Conservation (phyloP, 2,113 vertebrate species). For the Xiphophorus couchianus region DNA sequence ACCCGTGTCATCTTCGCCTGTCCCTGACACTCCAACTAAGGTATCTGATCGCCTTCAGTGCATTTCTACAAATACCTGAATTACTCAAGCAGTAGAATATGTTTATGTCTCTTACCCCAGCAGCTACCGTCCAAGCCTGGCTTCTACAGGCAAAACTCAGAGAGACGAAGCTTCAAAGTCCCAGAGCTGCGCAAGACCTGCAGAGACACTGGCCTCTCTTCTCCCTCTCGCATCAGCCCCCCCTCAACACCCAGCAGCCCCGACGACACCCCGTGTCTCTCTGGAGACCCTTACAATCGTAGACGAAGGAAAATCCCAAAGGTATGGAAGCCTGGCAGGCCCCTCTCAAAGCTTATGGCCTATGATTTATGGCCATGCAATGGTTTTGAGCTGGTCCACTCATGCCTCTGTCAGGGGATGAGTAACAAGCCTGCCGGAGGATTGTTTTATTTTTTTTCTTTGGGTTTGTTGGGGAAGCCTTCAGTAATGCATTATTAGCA, state of each 20-base stretch:
- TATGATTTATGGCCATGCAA: constrained; percentile 39
- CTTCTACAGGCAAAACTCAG: constrained; percentile 93
- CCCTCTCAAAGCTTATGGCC: background rate
- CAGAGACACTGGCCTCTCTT: constrained; percentile 84
- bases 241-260: constrained; percentile 97
- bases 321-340: constrained; percentile 74
- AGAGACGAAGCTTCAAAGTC: constrained; percentile 92
- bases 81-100: background rate
- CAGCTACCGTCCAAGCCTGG: constrained; percentile 85
- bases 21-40: constrained; percentile 88
- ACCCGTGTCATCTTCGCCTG: constrained; percentile 83
- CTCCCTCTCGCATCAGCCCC: constrained; percentile 90
- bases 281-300: constrained; percentile 91
- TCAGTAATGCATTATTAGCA: constrained; percentile 25
- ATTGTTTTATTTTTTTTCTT: background rate
- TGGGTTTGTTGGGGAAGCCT: background rate
- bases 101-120: background rate
- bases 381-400: constrained; percentile 23
- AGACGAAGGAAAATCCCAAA: constrained; percentile 93
- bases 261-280: constrained; percentile 91
- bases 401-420: constrained; percentile 29
- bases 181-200: constrained; percentile 89
- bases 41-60: constrained; percentile 65
- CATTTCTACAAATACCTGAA: background rate
- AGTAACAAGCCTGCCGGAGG: background rate